Evolutionary conservation across 2,888 invertebrate genomes (phyloP), one percentile per base, ranked within the genome.

Genomic region (Ferrisia virgata): DNA sequence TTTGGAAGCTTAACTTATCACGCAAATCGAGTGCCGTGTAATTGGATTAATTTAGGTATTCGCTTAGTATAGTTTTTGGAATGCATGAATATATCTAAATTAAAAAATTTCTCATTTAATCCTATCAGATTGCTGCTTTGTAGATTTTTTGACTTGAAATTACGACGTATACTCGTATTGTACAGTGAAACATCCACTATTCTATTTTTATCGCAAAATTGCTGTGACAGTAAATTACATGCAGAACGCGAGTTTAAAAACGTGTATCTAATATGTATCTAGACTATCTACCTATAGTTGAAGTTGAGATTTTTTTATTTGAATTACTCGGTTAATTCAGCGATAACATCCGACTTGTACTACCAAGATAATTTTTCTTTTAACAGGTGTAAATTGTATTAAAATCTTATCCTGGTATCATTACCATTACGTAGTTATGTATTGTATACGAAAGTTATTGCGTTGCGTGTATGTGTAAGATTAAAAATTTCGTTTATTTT

Each of bases 201-300:
- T 72, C 72, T 72, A 72, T 72, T 72, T 72, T 72, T 72, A 72
- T 22, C n/a, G n/a, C 33, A n/a, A 33, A 33, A 72, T 72, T 33
- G n/a, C 33, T 47, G 18, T 18, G 47, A 40, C 47, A 18, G 18
- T 47, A 47, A 47, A 47, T 47, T 18, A 47, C 47, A 3, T 15
- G 64, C 11, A 64, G 3, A 64, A 28, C 6, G n/a, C 58, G 22
- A 33, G 72, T 25, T 1, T 64, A 64, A 11, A 72, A 33, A 72
- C 72, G 72, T 33, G 33, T 3, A 33, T 25, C 33, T 9, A 69
- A 69, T 2, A 11, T 69, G 13, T 40, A 40, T 5, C 11, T 40
- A 47, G 18, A n/a, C n/a, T n/a, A n/a, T n/a, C n/a, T n/a, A n/a
- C n/a, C n/a, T n/a, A n/a, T 18, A 47, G 47, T 18, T 18, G 18